Evolutionary conservation across 2,888 invertebrate species (phyloP), one percentile per base, ranked within the genome.

Genomic region (Leptura quadrifasciata): DNA sequence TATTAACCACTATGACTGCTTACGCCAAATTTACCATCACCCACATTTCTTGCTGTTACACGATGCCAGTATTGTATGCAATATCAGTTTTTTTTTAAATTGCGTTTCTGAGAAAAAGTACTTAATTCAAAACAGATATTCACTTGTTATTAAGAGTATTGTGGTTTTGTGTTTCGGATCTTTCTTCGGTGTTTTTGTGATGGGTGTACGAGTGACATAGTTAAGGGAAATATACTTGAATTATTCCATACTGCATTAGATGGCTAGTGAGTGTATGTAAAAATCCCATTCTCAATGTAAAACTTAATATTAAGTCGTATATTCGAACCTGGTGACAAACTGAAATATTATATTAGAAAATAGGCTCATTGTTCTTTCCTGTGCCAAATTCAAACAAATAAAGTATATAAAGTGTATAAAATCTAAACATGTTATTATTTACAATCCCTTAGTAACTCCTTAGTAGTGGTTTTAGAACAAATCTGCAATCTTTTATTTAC

Each of bases 311-410:
- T 86, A 87, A 87, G 85, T 84, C 85, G 84, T 88, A 86, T 87
- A 88, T 87, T 85, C 84, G 85, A 86, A 86, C 85, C 86, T 86
- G 86, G 79, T 84, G 83, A 84, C 81, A 85, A 85, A 83, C 82
- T 81, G 82, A 84, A 86, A 84, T 85, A 83, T 85, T 85, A 84
- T 86, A 86, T 85, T 89, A 88, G 88, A 83, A 84, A 84, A 87
- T 88, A 89, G 88, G 88, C 88, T 89, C 89, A 89, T 87, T 89
- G 88, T 89, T 89, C 83, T 86, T 86, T 89, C 88, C 88, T 89
- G 89, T 89, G 89, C 89, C 89, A 89, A 89, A 89, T 87, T 89
- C 85, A 86, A 87, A 87, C 79, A 83, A 88, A 87, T 86, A 88
- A 88, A 87, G 83, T 86, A 86, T 86, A 85, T 86, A 88, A 86